Evolutionary conservation across 2,888 invertebrate genomes (phyloP).

Genomic region (Trachelus stipa): DNA sequence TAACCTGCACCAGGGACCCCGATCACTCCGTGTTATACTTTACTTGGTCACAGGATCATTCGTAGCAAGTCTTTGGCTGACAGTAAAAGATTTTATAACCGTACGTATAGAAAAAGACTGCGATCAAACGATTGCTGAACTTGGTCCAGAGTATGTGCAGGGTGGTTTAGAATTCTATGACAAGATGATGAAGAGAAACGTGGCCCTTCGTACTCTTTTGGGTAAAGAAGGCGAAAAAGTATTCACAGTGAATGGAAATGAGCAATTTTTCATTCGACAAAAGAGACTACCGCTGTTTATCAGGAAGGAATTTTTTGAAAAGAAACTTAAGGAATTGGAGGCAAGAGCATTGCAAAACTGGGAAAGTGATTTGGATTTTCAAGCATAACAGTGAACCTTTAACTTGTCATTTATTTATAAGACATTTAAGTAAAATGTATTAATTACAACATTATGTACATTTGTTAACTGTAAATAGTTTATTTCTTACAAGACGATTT

Average conservation of each 20-base stretch:
- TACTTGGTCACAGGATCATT: conserved; percentile 73
- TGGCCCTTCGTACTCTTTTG: conserved; percentile 76
- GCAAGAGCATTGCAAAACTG: not conserved
- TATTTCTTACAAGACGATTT: not conserved
- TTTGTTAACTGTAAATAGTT: not conserved
- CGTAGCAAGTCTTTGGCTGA: conserved; percentile 72
- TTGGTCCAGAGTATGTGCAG: conserved; percentile 74
- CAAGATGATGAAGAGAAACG: conserved; percentile 79
- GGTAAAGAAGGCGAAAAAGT: conserved; percentile 73
- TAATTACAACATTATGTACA: conserved; percentile 29
- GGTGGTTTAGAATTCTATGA: conserved; percentile 84
- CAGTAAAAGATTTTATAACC: conserved; percentile 75
- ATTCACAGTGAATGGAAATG: conserved; percentile 78
- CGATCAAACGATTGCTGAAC: conserved; percentile 73
- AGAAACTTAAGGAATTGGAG: conserved; percentile 60
- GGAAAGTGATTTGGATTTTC: not conserved
- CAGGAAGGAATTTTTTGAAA: conserved; percentile 76
- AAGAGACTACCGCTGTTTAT: conserved; percentile 75
- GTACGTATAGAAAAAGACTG: conserved; percentile 73
- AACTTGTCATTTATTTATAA: not conserved
- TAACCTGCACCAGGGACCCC: conserved; percentile 71
- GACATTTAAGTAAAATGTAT: not conserved
- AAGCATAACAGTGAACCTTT: not conserved
- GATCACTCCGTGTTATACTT: conserved; percentile 64
- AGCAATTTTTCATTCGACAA: conserved; percentile 74